phyloP scores from a whole-genome alignment of 2,113 vertebrate genomes.

The Poeciliopsis retropinna region DNA sequence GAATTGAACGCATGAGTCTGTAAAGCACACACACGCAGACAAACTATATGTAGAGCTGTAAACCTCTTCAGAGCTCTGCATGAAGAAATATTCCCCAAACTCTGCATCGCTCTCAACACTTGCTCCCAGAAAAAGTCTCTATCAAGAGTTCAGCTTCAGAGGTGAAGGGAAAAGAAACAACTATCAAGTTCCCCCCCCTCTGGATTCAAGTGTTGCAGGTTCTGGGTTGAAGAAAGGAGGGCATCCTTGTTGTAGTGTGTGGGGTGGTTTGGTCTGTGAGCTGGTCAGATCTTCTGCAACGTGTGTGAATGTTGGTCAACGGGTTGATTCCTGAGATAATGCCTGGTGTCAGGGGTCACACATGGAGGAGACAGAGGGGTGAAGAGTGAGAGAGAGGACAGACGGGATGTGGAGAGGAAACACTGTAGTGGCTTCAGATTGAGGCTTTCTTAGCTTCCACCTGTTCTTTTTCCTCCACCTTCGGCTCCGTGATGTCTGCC shows the following conservation, averaged over 20 bases:
- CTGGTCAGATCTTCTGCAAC: conserved; percentile 37
- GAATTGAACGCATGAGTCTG: conserved; percentile 49
- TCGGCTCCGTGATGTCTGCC: conserved; percentile 77
- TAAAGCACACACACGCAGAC: conserved; percentile 25
- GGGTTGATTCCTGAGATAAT: conserved; percentile 80
- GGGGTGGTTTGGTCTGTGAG: conserved; percentile 19
- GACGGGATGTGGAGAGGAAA: conserved; percentile 12
- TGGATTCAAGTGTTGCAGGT: conserved; percentile 76
- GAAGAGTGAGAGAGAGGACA: conserved; percentile 35
- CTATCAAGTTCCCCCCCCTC: conserved; percentile 20
- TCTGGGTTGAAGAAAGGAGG: conserved; percentile 25
- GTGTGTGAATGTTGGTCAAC: conserved; percentile 56
- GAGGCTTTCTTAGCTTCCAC: conserved; percentile 54
- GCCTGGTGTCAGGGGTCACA: conserved; percentile 60
- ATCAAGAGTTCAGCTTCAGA: conserved; percentile 50
- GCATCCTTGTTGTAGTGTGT: conserved; percentile 18
- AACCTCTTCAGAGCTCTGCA: conserved; percentile 41
- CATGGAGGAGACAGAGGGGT: conserved; percentile 38
- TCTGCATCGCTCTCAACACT: conserved; percentile 26
- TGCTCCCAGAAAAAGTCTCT: conserved; percentile 46
- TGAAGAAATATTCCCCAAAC: conserved; percentile 31
- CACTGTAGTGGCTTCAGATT: conserved; percentile 49
- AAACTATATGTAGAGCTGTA: conserved; percentile 52
- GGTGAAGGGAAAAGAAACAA: conserved; percentile 34
- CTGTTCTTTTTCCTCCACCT: conserved; percentile 55